Evolutionary conservation across 2,888 invertebrate genomes (phyloP), one percentile per base, ranked within the genome.

Genomic region (Heterodera filipjevi): DNA sequence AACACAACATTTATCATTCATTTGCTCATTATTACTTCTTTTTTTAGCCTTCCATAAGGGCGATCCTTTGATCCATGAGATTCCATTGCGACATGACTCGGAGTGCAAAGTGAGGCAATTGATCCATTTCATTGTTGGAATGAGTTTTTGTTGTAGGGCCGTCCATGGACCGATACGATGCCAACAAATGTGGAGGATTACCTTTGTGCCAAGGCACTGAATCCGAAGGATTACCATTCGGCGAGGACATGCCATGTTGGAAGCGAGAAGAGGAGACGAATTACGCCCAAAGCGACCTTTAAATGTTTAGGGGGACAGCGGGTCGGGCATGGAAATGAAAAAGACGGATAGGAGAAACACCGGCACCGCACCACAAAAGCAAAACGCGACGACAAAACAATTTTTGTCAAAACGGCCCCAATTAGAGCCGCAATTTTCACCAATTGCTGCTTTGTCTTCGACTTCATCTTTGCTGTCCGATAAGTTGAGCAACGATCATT

Each of bases 201-300:
- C 71, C 49, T 88, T 3, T 88, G 88, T 77, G 88, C 87, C 1
- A 89, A 85, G 12, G 86, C 87, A 1, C 71, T 84, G 49, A 83
- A 86, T 71, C 83, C 82, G 8, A 79, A 72, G 1, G 83, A 87
- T 74, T 85, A 84, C 44, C 81, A 79, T 19, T 84, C 87, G 5
- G 83, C 85, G 2, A 66, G 88, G 64, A 87, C 86, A 32, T 88
- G 88, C 71, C 87, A 87, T 79, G 86, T 86, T 27, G 39, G 75
- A 33, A 32, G 32, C 12, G n/a, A n/a, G n/a, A n/a, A n/a, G 46
- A 39, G 32, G 49, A 1, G 32, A 14, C 12, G 22, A 46, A 46
- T n/a, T 12, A 2, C 22, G 19, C 14, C 22, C 2, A 3, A 19
- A 22, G 22, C 10, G 10, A 22, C 33, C 2, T 8, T 22, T n/a